phyloP scores from a whole-genome alignment of 1,140 invertebrate species.

The Sinella curviseta region DNA sequence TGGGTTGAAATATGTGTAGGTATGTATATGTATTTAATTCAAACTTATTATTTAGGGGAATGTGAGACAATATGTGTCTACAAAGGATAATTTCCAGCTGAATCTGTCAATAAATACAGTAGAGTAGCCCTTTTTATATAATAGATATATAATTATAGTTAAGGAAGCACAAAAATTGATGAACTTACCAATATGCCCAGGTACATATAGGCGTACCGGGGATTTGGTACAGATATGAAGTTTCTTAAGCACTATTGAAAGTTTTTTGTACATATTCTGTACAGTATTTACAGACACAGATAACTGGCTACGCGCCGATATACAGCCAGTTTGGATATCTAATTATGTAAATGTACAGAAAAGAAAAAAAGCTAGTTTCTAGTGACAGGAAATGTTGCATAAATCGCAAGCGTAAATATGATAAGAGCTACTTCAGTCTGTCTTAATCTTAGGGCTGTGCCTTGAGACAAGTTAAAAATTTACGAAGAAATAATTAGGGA shows the following conservation, averaged over 20 bases:
- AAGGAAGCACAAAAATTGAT: background rate
- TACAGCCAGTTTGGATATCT: too few relatives aligned
- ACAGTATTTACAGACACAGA: background rate
- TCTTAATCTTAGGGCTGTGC: conserved; percentile 13
- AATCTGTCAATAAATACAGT: conserved; percentile 4
- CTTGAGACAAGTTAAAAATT: conserved; percentile 15
- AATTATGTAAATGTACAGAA: too few relatives aligned
- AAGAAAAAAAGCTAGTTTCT: background rate
- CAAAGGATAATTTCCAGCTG: conserved; percentile 1
- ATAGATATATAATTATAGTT: background rate
- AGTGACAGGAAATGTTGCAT: too few relatives aligned
- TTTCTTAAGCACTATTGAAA: too few relatives aligned
- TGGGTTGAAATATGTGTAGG: too few relatives aligned
- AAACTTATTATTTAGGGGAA: background rate
- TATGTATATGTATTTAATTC: background rate
- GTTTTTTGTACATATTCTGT: background rate
- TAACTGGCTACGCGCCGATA: background rate
- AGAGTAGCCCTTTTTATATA: background rate
- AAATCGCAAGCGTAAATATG: too few relatives aligned
- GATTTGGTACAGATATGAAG: too few relatives aligned
- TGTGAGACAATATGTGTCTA: background rate
- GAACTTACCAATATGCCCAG: background rate
- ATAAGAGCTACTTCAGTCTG: background rate
- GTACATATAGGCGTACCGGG: too few relatives aligned
- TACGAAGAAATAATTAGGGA: background rate